Evolutionary conservation across 2,888 invertebrate species (phyloP), one percentile per base, ranked within the genome.

Genomic region (Phania funesta): DNA sequence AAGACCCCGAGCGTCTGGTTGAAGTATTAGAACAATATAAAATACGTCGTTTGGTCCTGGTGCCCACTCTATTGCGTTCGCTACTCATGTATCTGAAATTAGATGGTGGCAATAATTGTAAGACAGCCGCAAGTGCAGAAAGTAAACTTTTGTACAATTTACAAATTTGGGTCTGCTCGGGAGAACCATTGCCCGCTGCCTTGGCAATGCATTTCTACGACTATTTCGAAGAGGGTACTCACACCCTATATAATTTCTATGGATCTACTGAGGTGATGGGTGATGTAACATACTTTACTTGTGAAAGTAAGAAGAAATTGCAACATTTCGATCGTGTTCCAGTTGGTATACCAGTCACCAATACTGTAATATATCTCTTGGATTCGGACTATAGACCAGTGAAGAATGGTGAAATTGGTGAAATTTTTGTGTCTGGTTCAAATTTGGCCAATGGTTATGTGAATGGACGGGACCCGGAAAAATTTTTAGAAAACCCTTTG

Each of bases 261-360:
- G 98, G 98, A 0, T 96, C 97, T 84, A 97, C 97, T 0, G 98
- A 98, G 90, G 94, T 97, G 0, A 97, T 97, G 95, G 97, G 96
- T 0, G 97, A 97, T 88, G 96, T 97, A 2, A 96, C 97, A 0
- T 97, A 93, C 87, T 94, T 95, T 85, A 92, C 94, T 0, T 92
- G 97, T 85, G 93, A 93, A 76, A 93, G 92, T 62, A 87, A 91
- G 13, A 92, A 92, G 4, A 94, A 95, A 84, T 86, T 96, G 77
- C 92, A 93, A 80, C 89, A 92, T 75, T 91, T 93, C 74, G 93
- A 94, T 8, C 95, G 95, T 85, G 93, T 97, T 62, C 97, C 97
- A 1, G 97, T 98, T 84, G 96, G 96, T 95, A 89, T 92, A 22
- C 96, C 97, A 0, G 89, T 97, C 0, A 94, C 95, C 88, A 97